Percentiles rank a stretch among this genome's conserved stretches.
Evolutionary conservation across 2,888 invertebrate genomes (phyloP).

Genomic region (Cephus spinipes): DNA sequence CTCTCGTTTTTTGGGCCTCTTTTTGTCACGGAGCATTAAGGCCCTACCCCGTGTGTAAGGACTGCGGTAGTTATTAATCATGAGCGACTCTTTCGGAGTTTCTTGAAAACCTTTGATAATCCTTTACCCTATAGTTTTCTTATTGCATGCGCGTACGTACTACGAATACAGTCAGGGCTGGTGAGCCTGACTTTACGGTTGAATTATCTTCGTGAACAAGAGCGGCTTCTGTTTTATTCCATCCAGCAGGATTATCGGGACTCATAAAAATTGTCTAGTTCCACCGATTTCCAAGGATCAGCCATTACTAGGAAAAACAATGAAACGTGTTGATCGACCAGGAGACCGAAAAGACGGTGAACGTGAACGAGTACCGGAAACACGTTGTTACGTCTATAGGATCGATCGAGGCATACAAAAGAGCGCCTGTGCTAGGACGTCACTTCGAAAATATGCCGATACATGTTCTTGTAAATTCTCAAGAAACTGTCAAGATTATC

Average conservation of each 20-base stretch:
- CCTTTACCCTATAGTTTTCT: background rate
- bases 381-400: conserved; percentile 37
- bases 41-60: background rate
- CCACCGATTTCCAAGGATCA: background rate
- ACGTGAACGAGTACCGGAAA: conserved; percentile 39
- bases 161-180: background rate
- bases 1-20: background rate
- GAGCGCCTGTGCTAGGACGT: background rate
- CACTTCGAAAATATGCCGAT: background rate
- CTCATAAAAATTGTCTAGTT: background rate
- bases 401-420: background rate
- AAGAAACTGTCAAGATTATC: background rate
- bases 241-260: background rate
- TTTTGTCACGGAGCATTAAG: background rate
- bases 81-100: background rate
- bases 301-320: background rate
- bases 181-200: background rate
- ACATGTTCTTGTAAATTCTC: background rate
- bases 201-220: background rate
- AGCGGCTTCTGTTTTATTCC: background rate
- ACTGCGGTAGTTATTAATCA: background rate
- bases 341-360: background rate
- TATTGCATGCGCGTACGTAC: background rate
- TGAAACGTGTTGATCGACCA: background rate
- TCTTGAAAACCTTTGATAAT: background rate